Percentiles rank a stretch among this genome's conserved stretches.
Evolutionary conservation across 2,888 invertebrate genomes (phyloP).

Genomic region (Melanostoma scalare): DNA sequence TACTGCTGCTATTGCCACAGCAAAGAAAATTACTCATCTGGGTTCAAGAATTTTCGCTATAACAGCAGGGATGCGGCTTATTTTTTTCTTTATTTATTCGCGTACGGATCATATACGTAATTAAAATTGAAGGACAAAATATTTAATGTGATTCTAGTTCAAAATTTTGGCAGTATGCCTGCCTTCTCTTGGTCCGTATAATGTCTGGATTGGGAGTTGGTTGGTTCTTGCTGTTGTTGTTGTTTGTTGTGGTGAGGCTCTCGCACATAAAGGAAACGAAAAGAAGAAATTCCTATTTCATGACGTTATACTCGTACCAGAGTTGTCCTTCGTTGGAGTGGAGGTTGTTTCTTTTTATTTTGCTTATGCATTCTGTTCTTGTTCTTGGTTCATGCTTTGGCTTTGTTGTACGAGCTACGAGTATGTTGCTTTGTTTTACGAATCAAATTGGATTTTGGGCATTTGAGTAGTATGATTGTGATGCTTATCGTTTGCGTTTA

Average conservation of each 20-base stretch:
- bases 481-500: too few species aligned
- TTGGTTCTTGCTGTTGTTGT: background rate
- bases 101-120: background rate
- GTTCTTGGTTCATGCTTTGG: too few species aligned
- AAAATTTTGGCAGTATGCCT: slow-evolving; percentile 29
- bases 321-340: too few species aligned
- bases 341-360: too few species aligned
- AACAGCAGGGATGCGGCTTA: slow-evolving; percentile 18
- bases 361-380: too few species aligned
- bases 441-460: too few species aligned
- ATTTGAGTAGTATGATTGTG: too few species aligned
- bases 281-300: slow-evolving; percentile 53
- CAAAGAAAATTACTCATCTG: slow-evolving; percentile 46
- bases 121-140: slow-evolving; percentile 38
- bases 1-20: background rate
- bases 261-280: background rate
- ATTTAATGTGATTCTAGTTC: slow-evolving; percentile 16
- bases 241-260: slow-evolving; percentile 38
- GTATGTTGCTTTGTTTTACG: too few species aligned
- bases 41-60: slow-evolving; percentile 8
- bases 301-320: slow-evolving; percentile 52
- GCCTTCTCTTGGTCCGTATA: slow-evolving; percentile 1
- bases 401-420: too few species aligned
- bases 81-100: background rate
- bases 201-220: slow-evolving; percentile 22